Conservation (phyloP, 2,888 invertebrate species). For the Calameuta filiformis region DNA sequence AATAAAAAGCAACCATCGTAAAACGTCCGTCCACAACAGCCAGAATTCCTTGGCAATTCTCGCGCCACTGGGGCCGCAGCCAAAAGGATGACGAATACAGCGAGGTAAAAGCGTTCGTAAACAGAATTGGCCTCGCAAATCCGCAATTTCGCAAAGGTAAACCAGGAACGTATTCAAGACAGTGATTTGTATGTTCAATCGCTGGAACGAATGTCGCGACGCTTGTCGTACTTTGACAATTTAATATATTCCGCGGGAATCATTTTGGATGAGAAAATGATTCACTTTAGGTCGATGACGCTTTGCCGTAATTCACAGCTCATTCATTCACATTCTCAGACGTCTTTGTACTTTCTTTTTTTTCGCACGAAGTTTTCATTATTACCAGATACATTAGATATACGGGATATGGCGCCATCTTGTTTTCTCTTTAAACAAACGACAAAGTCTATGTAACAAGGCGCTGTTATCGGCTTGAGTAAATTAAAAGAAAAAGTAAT, state of each 20-base stretch:
- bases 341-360: neutral
- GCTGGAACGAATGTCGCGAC: slow-evolving; percentile 6
- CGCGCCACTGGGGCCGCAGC: slow-evolving; percentile 50
- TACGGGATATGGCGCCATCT: neutral
- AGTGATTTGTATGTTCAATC: slow-evolving; percentile 16
- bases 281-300: neutral
- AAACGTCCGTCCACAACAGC: neutral
- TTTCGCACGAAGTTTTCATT: neutral
- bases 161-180: neutral
- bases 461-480: neutral
- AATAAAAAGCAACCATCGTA: neutral
- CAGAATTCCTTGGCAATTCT: slow-evolving; percentile 43
- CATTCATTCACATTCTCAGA: neutral
- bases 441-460: neutral
- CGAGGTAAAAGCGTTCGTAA: slow-evolving; percentile 26
- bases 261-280: neutral
- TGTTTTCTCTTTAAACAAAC: neutral
- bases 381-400: neutral
- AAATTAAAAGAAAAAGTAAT: neutral
- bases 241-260: neutral
- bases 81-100: slow-evolving; percentile 52
- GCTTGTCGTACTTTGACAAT: neutral
- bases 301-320: neutral
- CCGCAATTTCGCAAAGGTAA: slow-evolving; percentile 3
- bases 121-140: slow-evolving; percentile 23